phyloP scores from a whole-genome alignment of 2,113 vertebrate species.

The Zosterops pallidus region DNA sequence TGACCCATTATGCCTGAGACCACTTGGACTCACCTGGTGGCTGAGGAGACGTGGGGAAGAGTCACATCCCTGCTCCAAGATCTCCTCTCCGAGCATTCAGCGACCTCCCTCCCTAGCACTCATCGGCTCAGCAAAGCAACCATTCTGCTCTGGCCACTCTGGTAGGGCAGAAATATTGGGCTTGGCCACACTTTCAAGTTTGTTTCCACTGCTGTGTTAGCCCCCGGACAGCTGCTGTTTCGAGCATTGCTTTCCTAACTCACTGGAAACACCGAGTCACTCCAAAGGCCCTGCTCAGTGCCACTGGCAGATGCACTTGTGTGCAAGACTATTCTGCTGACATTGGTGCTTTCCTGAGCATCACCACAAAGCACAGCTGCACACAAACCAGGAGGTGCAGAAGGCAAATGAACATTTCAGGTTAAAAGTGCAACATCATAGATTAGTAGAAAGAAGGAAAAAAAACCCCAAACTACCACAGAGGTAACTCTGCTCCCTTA shows the following conservation, averaged over 20 bases:
- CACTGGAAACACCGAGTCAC: fast-evolving
- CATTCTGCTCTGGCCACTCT: neutral
- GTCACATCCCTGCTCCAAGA: fast-evolving
- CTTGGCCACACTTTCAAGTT: neutral
- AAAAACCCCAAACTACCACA: neutral
- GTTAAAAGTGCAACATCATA: fast-evolving
- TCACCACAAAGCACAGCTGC: neutral
- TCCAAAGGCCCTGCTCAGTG: neutral
- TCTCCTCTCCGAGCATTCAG: neutral
- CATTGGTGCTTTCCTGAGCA: neutral
- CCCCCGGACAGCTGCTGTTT: neutral
- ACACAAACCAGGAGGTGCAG: neutral
- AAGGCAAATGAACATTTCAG: neutral
- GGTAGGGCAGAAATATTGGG: neutral
- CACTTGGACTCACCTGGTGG: neutral
- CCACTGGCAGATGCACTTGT: neutral
- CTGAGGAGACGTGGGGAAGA: neutral
- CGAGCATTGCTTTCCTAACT: neutral
- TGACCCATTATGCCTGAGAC: fast-evolving
- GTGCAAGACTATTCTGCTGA: neutral
- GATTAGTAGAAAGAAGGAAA: neutral
- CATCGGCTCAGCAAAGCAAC: neutral
- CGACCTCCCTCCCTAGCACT: too few species aligned
- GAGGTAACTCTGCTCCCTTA: neutral
- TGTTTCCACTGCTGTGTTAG: neutral